Base-by-base conservation (phyloP, 2,797 vertebrate species). In the Myoxocephalus aenaeus region DNA sequence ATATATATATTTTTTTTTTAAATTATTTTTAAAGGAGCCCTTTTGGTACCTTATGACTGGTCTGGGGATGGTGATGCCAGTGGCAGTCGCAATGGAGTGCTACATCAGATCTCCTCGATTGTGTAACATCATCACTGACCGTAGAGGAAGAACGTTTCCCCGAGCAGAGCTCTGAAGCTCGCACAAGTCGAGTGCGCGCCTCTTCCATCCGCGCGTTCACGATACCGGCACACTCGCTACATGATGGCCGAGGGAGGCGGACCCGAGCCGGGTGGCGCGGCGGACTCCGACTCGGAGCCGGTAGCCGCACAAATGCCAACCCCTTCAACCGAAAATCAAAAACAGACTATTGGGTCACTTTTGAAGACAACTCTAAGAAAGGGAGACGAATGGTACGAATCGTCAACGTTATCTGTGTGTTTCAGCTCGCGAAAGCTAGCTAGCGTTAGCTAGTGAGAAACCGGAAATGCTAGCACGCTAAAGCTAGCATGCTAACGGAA, bases 211-310 rank as follows among this genome's bases (percentile, higher is more conserved):
- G 92, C 89, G 92, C 94, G 90, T 78, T 89, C 90, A 79, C 87
- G 86, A 80, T 73, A 90, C 94, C 92, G 93, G 89, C 89, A 91
- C 89, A 95, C 70, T 94, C 87, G 68, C 90, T 93, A 89, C 92
- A 95, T 92, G 94, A 96, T 96, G 96, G 95, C 96, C 90, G 96
- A 96, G 91, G 96, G 96, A 95, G 96, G 95, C 92, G 96, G 95
- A 95, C 95, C 96, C 92, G 95, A 96, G 81, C 91, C 95, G 93
- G 95, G 95, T 56, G 93, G 92, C 92, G 93, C 94, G 87, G 93
- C 93, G 18, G 95, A 96, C 87, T 93, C 94, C 38, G 95, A 95
- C 84, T 93, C 94, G 86, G 95, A 96, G 90, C 95, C 95, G 88
- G 95, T 92, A 42, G 89, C 93, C 32, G 89, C 89, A 61, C 93